Conservation (phyloP, 2,888 invertebrate genomes). For the Pediacus dermestoides region DNA sequence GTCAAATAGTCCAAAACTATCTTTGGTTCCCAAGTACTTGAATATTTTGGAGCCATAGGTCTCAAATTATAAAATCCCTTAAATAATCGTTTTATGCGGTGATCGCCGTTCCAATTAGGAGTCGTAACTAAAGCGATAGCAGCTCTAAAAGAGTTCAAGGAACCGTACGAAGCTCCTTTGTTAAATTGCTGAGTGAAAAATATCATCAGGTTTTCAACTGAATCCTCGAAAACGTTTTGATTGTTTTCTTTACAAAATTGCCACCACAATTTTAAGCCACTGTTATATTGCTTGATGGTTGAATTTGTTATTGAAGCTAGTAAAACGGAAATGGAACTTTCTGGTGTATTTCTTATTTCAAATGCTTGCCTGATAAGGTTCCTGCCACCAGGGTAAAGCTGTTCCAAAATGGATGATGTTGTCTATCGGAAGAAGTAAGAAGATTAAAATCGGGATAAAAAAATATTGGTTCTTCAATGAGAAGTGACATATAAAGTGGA, state of each 20-base stretch:
- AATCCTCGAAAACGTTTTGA: constrained; percentile 3
- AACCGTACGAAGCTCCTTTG: constrained; percentile 5
- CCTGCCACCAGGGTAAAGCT: constrained; percentile 32
- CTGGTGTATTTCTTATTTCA: constrained; percentile 16
- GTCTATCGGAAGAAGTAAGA: constrained; percentile 26
- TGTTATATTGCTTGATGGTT: constrained; percentile 28
- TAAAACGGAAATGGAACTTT: constrained; percentile 18
- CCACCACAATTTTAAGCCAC: constrained; percentile 25
- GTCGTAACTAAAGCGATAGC: constrained; percentile 2
- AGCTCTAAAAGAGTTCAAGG: constrained; percentile 9
- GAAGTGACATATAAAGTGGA: constrained; percentile 25
- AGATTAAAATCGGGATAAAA: constrained; percentile 24
- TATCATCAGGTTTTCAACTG: constrained; percentile 1
- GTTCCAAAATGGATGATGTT: constrained; percentile 20
- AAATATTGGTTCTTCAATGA: constrained; percentile 16
- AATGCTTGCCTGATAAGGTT: constrained; percentile 28
- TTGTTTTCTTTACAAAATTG: constrained; percentile 18
- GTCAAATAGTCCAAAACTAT: constrained; percentile 14
- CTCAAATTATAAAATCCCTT: constrained; percentile 13
- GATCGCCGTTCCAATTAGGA: neutral
- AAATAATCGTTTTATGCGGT: constrained; percentile 11
- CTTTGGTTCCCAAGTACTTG: constrained; percentile 16
- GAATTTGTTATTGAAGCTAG: constrained; percentile 22
- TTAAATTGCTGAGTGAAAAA: neutral
- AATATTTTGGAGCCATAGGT: constrained; percentile 14